Percentiles rank a stretch among this genome's conserved stretches.
Evolutionary conservation across 1,140 invertebrate genomes (phyloP).

Genomic region (Anoplophora glabripennis): DNA sequence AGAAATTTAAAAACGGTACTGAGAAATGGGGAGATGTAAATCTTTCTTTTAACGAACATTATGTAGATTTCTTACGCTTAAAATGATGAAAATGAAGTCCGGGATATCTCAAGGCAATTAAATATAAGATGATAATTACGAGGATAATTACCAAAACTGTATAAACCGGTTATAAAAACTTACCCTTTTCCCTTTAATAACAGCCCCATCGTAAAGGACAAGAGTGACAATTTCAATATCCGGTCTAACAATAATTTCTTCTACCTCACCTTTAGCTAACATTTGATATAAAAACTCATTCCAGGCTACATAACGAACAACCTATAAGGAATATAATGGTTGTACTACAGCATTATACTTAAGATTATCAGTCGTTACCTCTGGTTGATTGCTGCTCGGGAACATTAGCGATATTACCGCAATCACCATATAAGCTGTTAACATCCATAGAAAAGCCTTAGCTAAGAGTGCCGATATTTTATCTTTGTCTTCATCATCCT

Average conservation of each 20-base stretch:
- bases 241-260: conserved; percentile 80
- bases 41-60: no score
- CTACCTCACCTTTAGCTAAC: conserved; percentile 88
- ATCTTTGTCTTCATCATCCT: conserved; percentile 57
- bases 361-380: conserved; percentile 51
- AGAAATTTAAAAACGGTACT: no score
- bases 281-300: conserved; percentile 93
- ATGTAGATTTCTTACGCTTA: no score
- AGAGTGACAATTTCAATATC: conserved; percentile 82
- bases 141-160: no score
- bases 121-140: no score
- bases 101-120: no score
- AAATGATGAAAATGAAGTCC: no score
- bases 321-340: conserved; percentile 39
- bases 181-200: conserved; percentile 79
- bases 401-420: conserved; percentile 67
- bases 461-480: conserved; percentile 66
- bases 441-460: conserved; percentile 73
- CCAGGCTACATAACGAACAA: conserved; percentile 79
- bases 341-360: not conserved
- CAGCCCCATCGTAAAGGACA: conserved; percentile 77
- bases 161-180: conserved; percentile 27
- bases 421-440: conserved; percentile 70
- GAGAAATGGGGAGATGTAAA: no score
- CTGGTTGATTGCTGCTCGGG: conserved; percentile 68